phyloP scores from a whole-genome alignment of 2,113 vertebrate genomes.

The western clawed frog (Xenopus tropicalis) region DNA sequence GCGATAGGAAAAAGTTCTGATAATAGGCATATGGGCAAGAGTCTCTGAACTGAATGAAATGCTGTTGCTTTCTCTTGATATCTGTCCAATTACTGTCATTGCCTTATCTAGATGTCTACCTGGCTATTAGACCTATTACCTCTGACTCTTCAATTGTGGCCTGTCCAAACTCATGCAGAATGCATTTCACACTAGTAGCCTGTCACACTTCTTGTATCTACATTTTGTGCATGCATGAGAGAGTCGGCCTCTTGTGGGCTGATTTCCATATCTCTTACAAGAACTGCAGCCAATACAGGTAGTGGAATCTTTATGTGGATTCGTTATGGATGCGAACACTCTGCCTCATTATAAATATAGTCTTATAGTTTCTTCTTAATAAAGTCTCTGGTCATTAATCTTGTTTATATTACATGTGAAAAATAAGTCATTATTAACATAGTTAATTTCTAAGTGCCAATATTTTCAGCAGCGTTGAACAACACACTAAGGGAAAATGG shows the following conservation, averaged over 20 bases:
- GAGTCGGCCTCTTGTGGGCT: not conserved
- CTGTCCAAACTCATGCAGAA: constrained; percentile 32
- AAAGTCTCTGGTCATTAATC: not conserved
- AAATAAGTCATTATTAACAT: not conserved
- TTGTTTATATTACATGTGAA: not conserved
- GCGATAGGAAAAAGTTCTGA: constrained; percentile 49
- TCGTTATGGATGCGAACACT: not conserved
- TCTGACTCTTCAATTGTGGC: constrained; percentile 51
- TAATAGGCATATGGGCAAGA: constrained; percentile 51
- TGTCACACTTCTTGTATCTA: constrained; percentile 6
- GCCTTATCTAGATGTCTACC: constrained; percentile 57
- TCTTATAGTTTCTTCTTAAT: not conserved
- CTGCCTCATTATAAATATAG: not conserved
- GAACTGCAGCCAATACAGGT: not conserved
- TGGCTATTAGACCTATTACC: constrained; percentile 59
- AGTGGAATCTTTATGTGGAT: not conserved
- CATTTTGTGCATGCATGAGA: constrained; percentile 17
- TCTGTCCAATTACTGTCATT: constrained; percentile 67
- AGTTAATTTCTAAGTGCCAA: too few relatives aligned
- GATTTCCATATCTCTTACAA: not conserved
- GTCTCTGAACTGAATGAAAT: constrained; percentile 54
- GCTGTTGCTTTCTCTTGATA: constrained; percentile 58
- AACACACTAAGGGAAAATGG: too few relatives aligned
- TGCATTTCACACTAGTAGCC: constrained; percentile 39
- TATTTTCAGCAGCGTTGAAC: too few relatives aligned